Percentiles rank a stretch among this genome's conserved stretches.
phyloP scores from a whole-genome alignment of 2,888 invertebrate species.

The Caradrina clavipalpis region DNA sequence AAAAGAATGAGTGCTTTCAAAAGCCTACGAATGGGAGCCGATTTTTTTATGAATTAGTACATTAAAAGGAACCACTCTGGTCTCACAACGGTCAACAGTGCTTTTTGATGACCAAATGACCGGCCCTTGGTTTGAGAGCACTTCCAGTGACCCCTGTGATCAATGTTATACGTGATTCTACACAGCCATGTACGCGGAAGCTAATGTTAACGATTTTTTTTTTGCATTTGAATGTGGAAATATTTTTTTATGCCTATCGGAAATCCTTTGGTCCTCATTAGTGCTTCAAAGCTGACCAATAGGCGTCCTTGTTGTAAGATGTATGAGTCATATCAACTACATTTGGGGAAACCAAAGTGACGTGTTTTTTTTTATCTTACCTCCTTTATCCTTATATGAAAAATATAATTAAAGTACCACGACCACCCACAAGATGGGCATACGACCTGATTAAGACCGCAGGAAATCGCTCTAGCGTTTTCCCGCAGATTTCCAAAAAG shows the following conservation, averaged over 20 bases:
- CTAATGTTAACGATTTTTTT: constrained; percentile 35
- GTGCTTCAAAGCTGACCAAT: neutral
- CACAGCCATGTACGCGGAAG: constrained; percentile 8
- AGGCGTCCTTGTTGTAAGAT: neutral
- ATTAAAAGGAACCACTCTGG: constrained; percentile 67
- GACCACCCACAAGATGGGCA: too few relatives aligned
- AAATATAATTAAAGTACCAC: too few relatives aligned
- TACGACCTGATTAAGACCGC: too few relatives aligned
- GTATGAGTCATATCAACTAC: neutral
- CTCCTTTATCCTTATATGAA: too few relatives aligned
- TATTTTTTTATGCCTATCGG: constrained; percentile 16
- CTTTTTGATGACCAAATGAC: constrained; percentile 78
- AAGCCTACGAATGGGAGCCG: constrained; percentile 63
- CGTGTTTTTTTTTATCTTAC: neutral
- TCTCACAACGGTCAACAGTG: constrained; percentile 69
- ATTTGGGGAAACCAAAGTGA: neutral
- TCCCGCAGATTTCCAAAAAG: too few relatives aligned
- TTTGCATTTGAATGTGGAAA: constrained; percentile 29
- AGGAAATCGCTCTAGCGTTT: too few relatives aligned
- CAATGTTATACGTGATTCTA: constrained; percentile 65
- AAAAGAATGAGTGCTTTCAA: constrained; percentile 66
- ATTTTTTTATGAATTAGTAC: constrained; percentile 68
- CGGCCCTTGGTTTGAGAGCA: constrained; percentile 71
- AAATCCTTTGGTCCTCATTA: neutral
- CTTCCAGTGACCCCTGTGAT: constrained; percentile 71